Evolutionary conservation across 1,140 invertebrate genomes (phyloP), one percentile per base, ranked within the genome.

Genomic region (Atta texana): DNA sequence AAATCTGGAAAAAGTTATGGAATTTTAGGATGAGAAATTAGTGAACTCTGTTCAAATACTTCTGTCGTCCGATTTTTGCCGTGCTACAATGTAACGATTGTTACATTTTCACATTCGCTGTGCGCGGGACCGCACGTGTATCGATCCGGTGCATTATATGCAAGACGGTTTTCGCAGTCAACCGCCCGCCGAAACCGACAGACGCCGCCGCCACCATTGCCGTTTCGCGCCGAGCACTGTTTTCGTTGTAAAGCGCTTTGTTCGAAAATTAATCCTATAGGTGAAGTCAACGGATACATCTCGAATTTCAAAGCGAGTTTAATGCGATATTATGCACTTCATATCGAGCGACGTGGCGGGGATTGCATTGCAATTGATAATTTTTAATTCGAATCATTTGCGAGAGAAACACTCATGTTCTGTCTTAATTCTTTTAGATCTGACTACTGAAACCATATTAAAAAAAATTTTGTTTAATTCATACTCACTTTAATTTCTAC

Each of bases 221-320:
- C 49, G 44, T 55, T 31, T 72, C n/a, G 1, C 21, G 5, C 12
- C 81, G 53, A 16, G n/a, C 18, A 39, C 66, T 82, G 78, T 61
- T 84, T 84, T 44, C 44, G 44, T n/a, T 77, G 68, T 59, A 77
- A 66, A 64, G 76, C 24, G 63, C 57, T 87, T 90, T 87, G 75
- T 88, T n/a, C 49, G 89, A 8, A 74, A 90, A 90, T 90, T 90
- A 90, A 89, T 75, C 64, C 66, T 39, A 87, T 21, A 49, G n/a
- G 34, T 24, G 82, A 61, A 31, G 28, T 57, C 88, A n/a, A 71
- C 39, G 44, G 24, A 18, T 66, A 39, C 24, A 77, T 89, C 81
- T 74, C 64, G 74, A 84, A 66, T 84, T 78, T 90, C 78, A 87
- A 90, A 90, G 85, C 57, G 85, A 85, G 53, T 64, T 66, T 75